Evolutionary conservation across 1,140 invertebrate species (phyloP).

Genomic region (Scylla paramamosain): DNA sequence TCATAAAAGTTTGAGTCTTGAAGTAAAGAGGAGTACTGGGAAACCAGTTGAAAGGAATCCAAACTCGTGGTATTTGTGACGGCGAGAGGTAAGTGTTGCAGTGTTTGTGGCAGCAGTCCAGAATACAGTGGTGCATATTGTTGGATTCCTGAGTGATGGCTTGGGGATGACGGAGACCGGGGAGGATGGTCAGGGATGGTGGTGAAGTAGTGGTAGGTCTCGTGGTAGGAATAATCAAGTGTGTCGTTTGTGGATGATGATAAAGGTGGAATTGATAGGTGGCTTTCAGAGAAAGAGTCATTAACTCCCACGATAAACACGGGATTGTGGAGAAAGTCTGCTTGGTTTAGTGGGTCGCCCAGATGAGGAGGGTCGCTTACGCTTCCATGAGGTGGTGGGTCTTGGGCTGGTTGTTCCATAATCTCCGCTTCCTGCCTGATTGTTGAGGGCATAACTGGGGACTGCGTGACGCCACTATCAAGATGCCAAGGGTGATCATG

Average conservation of each 20-base stretch:
- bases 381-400: background rate
- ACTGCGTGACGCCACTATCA: background rate
- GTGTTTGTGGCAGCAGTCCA: background rate
- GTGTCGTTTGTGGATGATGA: background rate
- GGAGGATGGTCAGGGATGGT: background rate
- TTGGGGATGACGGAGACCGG: background rate
- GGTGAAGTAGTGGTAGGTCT: background rate
- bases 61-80: background rate
- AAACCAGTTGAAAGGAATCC: background rate
- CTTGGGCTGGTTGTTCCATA: background rate
- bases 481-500: background rate
- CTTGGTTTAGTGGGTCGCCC: background rate
- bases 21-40: background rate
- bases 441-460: background rate
- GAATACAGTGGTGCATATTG: background rate
- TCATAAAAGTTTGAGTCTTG: background rate
- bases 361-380: background rate
- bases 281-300: no score
- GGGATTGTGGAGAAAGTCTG: background rate
- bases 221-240: background rate
- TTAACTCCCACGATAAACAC: background rate
- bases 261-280: background rate
- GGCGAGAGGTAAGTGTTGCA: background rate
- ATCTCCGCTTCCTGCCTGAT: background rate
- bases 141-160: background rate